Evolutionary conservation across 35 echinoderm and acorn worm species (phyloP).

Genomic region (Antedon bifida): DNA sequence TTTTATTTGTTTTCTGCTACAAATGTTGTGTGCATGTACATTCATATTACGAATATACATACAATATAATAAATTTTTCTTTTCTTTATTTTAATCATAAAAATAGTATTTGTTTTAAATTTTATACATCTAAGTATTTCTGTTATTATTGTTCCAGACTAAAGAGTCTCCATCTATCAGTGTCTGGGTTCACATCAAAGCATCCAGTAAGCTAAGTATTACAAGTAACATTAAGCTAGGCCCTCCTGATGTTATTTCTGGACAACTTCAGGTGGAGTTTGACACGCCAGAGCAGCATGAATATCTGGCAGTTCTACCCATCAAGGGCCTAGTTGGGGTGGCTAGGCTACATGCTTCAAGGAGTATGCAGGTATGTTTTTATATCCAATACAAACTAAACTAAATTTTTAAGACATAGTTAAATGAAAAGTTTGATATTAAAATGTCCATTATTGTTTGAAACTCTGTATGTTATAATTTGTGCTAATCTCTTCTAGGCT

Average conservation of each 20-base stretch:
- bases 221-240: background rate
- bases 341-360: conserved; percentile 38
- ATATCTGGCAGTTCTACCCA: conserved; percentile 26
- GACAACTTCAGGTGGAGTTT: conserved; percentile 48
- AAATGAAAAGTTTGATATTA: too few relatives aligned
- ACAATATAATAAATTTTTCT: too few relatives aligned
- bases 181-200: conserved; percentile 53
- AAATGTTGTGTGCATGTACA: background rate
- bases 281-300: conserved; percentile 50
- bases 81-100: too few relatives aligned
- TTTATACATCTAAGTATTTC: too few relatives aligned
- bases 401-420: too few relatives aligned
- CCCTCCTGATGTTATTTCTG: conserved; percentile 32
- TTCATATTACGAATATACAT: too few relatives aligned
- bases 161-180: background rate
- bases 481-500: background rate
- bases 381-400: background rate
- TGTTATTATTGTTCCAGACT: background rate
- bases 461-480: background rate
- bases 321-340: conserved; percentile 34
- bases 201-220: background rate
- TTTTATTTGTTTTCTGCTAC: background rate
- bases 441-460: too few relatives aligned
- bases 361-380: conserved; percentile 22
- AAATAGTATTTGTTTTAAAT: too few relatives aligned